Conservation (phyloP, 2,888 invertebrate genomes). For the Athalia cordata region DNA sequence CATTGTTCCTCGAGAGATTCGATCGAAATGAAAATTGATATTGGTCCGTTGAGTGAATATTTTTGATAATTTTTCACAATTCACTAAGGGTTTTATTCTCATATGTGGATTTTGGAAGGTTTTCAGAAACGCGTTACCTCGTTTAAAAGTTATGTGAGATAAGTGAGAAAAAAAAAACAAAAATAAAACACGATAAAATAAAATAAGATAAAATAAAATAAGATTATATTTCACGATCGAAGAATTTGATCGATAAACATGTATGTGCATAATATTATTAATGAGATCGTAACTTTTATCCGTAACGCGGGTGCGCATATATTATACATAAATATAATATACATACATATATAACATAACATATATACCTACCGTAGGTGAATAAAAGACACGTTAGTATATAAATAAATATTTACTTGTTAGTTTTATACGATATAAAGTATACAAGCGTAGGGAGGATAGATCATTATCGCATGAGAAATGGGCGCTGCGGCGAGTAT, state of each 20-base stretch:
- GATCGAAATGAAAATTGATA: no score
- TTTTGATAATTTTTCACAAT: slow-evolving; percentile 5
- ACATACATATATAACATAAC: background rate
- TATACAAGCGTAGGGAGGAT: slow-evolving; percentile 49
- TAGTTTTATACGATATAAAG: slow-evolving; percentile 8
- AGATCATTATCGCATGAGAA: slow-evolving; percentile 71
- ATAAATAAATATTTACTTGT: slow-evolving; percentile 4
- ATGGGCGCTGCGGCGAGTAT: slow-evolving; percentile 70
- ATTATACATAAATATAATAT: background rate
- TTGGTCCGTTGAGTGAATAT: no score
- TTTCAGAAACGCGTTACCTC: background rate
- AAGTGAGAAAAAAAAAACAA: background rate
- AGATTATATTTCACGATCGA: no score
- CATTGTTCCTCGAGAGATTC: no score
- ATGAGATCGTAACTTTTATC: no score
- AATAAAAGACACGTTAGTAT: background rate
- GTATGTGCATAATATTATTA: no score
- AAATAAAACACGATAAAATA: no score
- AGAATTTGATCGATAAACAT: no score
- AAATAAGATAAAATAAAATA: no score
- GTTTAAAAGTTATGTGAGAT: slow-evolving; percentile 4
- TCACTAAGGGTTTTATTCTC: background rate
- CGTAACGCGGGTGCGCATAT: background rate
- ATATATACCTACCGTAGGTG: background rate
- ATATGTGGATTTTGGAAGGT: slow-evolving; percentile 38